Evolutionary conservation across 2,888 invertebrate species (phyloP).

Genomic region (Chalcis sispes): DNA sequence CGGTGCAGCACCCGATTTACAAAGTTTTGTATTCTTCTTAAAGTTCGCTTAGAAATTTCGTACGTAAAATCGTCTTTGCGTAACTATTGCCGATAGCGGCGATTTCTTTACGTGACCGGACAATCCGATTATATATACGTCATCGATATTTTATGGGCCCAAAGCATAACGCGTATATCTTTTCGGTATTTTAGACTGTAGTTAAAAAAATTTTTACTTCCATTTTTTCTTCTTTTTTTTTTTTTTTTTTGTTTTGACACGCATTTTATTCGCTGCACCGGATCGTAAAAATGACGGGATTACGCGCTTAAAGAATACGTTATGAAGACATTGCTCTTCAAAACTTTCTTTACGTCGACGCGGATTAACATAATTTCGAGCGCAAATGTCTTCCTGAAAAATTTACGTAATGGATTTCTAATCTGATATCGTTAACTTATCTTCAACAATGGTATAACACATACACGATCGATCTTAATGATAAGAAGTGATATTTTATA

Average conservation of each 20-base stretch:
- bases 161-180: slow-evolving; percentile 12
- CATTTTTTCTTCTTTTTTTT: neutral
- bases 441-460: slow-evolving; percentile 16
- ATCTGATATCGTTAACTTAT: slow-evolving; percentile 32
- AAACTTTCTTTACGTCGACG: slow-evolving; percentile 19
- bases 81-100: slow-evolving; percentile 41
- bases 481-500: slow-evolving; percentile 15
- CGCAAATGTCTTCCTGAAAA: slow-evolving; percentile 46
- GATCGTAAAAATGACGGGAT: slow-evolving; percentile 14
- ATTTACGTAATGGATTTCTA: slow-evolving; percentile 47
- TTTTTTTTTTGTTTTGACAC: neutral
- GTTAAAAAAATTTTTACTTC: neutral
- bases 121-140: slow-evolving; percentile 38
- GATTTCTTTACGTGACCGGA: slow-evolving; percentile 45
- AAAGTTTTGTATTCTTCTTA: slow-evolving; percentile 30
- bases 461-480: slow-evolving; percentile 19
- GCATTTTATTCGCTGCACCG: slow-evolving; percentile 8
- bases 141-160: slow-evolving; percentile 39
- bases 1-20: slow-evolving; percentile 5
- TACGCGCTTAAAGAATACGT: slow-evolving; percentile 30
- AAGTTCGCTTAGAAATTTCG: slow-evolving; percentile 27
- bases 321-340: slow-evolving; percentile 10
- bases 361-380: neutral
- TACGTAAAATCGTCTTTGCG: slow-evolving; percentile 37
- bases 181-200: neutral